phyloP scores from a whole-genome alignment of 2,113 vertebrate genomes.

The Ictidomys tridecemlineatus region DNA sequence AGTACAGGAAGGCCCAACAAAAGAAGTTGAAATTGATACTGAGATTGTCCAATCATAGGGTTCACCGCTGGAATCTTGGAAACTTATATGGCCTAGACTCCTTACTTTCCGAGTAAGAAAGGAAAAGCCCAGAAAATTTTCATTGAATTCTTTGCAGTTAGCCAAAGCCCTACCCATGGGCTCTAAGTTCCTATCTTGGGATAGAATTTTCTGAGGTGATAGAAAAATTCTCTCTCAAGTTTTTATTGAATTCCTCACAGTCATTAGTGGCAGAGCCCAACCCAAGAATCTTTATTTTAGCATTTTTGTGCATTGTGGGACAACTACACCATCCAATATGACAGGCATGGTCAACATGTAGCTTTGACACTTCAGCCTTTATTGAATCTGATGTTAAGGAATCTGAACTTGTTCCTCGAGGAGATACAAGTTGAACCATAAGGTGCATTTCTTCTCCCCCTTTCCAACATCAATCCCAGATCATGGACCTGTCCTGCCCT shows the following conservation, averaged over 20 bases:
- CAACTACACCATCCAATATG: no score
- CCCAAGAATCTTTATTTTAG: background rate
- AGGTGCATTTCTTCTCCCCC: background rate
- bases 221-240: background rate
- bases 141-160: background rate
- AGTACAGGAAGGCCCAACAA: background rate
- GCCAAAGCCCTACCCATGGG: background rate
- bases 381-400: background rate
- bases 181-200: background rate
- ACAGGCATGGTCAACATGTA: background rate
- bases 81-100: background rate
- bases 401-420: background rate
- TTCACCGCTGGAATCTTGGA: background rate
- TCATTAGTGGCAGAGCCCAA: background rate
- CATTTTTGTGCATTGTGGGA: background rate
- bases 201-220: background rate
- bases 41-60: background rate
- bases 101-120: background rate
- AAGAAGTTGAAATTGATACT: background rate
- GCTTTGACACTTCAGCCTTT: background rate
- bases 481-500: background rate
- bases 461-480: background rate
- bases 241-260: background rate
- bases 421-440: background rate
- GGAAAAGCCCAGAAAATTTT: background rate